phyloP scores from a whole-genome alignment of 2,797 vertebrate species.

The Typhlichthys subterraneus region DNA sequence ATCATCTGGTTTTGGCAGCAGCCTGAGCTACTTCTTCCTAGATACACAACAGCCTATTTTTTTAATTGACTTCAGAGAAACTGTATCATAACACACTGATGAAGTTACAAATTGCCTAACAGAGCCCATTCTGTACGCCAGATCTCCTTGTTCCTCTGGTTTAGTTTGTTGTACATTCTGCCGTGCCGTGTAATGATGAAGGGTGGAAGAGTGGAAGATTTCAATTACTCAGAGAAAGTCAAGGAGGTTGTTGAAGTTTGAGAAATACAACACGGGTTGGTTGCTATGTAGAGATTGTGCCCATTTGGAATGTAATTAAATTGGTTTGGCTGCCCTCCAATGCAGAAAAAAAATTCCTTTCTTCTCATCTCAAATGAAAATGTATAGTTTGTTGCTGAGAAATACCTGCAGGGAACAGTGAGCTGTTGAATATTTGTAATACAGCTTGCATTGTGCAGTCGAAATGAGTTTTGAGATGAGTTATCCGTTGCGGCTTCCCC shows the following conservation, averaged over 20 bases:
- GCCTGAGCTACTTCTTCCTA: slow-evolving; percentile 30
- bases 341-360: slow-evolving; percentile 46
- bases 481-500: slow-evolving; percentile 74
- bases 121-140: slow-evolving; percentile 42
- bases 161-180: slow-evolving; percentile 64
- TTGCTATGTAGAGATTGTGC: slow-evolving; percentile 65
- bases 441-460: slow-evolving; percentile 69
- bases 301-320: slow-evolving; percentile 78
- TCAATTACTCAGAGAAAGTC: slow-evolving; percentile 73
- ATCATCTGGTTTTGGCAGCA: slow-evolving; percentile 54
- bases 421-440: slow-evolving; percentile 76
- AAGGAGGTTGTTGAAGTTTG: slow-evolving; percentile 73
- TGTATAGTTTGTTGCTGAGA: slow-evolving; percentile 71
- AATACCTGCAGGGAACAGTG: slow-evolving; percentile 72
- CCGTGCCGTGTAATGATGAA: slow-evolving; percentile 54
- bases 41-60: slow-evolving; percentile 52
- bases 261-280: slow-evolving; percentile 66
- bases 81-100: slow-evolving; percentile 63
- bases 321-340: slow-evolving; percentile 69
- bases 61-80: slow-evolving; percentile 75
- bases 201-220: slow-evolving; percentile 65
- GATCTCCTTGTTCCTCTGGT: slow-evolving; percentile 51
- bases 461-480: slow-evolving; percentile 80
- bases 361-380: slow-evolving; percentile 70
- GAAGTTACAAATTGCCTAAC: slow-evolving; percentile 69